Evolutionary conservation across 2,797 vertebrate genomes (phyloP).

Genomic region (Merluccius polli): DNA sequence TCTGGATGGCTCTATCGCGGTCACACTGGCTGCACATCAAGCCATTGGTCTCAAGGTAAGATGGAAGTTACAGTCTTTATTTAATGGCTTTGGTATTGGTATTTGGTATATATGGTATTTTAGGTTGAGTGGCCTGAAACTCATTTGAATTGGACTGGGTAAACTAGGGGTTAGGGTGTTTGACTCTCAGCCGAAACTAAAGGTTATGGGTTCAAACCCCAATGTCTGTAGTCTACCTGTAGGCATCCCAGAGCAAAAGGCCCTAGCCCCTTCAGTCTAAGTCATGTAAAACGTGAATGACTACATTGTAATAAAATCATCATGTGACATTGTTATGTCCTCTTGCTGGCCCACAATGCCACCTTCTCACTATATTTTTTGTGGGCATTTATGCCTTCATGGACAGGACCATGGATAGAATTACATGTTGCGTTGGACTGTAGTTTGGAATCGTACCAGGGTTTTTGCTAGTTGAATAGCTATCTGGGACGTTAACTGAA

Average conservation of each 20-base stretch:
- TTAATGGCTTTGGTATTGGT: not conserved
- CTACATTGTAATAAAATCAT: too few relatives aligned
- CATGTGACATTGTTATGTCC: too few relatives aligned
- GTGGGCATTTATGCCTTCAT: too few relatives aligned
- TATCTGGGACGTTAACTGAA: not conserved
- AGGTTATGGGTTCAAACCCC: not conserved
- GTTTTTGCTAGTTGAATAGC: not conserved
- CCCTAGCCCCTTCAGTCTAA: not conserved
- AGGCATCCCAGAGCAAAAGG: not conserved
- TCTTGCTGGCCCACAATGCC: too few relatives aligned
- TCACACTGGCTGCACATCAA: conserved; percentile 93
- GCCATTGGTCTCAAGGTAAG: conserved; percentile 95
- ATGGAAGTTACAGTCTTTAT: not conserved
- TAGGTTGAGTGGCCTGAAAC: not conserved
- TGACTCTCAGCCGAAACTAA: not conserved
- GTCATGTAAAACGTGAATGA: not conserved
- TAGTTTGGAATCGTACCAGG: not conserved
- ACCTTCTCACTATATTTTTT: too few relatives aligned
- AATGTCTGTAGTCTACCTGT: not conserved
- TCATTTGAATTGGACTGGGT: not conserved
- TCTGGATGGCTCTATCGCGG: conserved; percentile 82
- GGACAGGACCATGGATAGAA: too few relatives aligned
- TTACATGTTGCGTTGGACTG: not conserved
- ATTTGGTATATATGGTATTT: too few relatives aligned
- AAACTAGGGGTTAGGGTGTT: not conserved